Base-by-base conservation (phyloP, 2,888 invertebrate species). In the Zaprionus obscuricornis region DNA sequence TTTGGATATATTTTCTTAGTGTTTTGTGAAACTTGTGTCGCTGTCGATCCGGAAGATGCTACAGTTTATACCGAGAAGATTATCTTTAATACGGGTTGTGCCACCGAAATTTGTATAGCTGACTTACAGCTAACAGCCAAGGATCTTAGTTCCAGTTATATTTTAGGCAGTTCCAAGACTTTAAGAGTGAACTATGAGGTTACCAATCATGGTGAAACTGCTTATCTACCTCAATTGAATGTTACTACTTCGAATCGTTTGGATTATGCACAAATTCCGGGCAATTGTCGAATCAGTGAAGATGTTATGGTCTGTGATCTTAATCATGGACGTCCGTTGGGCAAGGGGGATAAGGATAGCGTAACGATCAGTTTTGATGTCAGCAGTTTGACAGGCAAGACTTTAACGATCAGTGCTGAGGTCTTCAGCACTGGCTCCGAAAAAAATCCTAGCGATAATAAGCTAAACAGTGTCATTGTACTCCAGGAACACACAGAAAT, bases 181-280 rank as follows among this genome's bases (percentile, higher is more conserved):
- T 68, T 90, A 0, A 77, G 82, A 0, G 55, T 90, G 3, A 83
- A 85, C 3, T 90, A 90, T 52, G 86, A 87, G 5, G 78, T 92
- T 1, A 77, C 67, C 2, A 92, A 92, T 66, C 64, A 60, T 0
- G 91, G 91, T 0, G 92, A 92, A 74, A 90, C 91, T 1, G 92
- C 92, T 2, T 92, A 91, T 68, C 81, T 90, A 34, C 90, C 91
- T 0, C 90, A 91, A 73, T 71, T 92, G 16, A 87, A 89, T 46
- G 87, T 92, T 1, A 89, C 89, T 7, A 88, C 92, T 22, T 91
- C 92, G 1, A 87, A 89, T 52, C 87, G 82, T 1, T 76, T 89
- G 74, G 79, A 83, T 8, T 90, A 90, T 39, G 88, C 89, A 1
- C 86, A 86, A 52, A 88, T 86, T 13, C 90, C 90, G 0, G 85